Percentiles rank a stretch among this genome's conserved stretches.
Conservation (phyloP, 2,888 invertebrate species). For the Loripinus fragilis region DNA sequence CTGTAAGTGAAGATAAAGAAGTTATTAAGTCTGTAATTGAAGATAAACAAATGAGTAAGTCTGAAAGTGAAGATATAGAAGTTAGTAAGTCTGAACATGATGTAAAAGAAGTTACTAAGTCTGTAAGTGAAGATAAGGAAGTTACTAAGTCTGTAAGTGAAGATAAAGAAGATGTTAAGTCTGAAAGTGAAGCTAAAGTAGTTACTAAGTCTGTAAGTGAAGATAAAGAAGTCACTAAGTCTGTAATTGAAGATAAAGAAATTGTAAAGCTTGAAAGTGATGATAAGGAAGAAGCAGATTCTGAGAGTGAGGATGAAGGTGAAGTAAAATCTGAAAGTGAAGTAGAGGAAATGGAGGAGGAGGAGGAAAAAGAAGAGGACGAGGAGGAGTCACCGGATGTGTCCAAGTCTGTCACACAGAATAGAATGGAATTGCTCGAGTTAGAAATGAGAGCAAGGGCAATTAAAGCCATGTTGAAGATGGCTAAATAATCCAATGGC, state of each 20-base stretch:
- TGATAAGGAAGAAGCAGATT: conserved; percentile 20
- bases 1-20: background rate
- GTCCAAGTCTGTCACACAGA: conserved; percentile 69
- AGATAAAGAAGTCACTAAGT: background rate
- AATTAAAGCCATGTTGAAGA: conserved; percentile 85
- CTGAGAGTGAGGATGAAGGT: conserved; percentile 32
- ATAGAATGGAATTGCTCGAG: conserved; percentile 85
- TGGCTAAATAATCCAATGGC: conserved; percentile 4
- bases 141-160: background rate
- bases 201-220: background rate
- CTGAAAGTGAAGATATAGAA: too few species aligned
- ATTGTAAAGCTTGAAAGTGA: background rate
- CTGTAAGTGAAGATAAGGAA: background rate
- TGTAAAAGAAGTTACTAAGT: too few species aligned
- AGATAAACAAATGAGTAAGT: too few species aligned
- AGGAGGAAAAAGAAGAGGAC: conserved; percentile 8
- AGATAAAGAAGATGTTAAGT: background rate
- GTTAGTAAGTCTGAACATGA: too few species aligned
- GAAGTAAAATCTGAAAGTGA: conserved; percentile 14
- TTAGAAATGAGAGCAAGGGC: conserved; percentile 87
- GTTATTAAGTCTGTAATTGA: background rate
- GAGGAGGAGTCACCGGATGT: conserved; percentile 20
- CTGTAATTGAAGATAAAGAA: background rate
- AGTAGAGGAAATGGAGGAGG: conserved; percentile 3
- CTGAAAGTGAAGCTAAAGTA: background rate